Evolutionary conservation across 2,888 invertebrate species (phyloP), one percentile per base, ranked within the genome.

Genomic region (Torymus auratus): DNA sequence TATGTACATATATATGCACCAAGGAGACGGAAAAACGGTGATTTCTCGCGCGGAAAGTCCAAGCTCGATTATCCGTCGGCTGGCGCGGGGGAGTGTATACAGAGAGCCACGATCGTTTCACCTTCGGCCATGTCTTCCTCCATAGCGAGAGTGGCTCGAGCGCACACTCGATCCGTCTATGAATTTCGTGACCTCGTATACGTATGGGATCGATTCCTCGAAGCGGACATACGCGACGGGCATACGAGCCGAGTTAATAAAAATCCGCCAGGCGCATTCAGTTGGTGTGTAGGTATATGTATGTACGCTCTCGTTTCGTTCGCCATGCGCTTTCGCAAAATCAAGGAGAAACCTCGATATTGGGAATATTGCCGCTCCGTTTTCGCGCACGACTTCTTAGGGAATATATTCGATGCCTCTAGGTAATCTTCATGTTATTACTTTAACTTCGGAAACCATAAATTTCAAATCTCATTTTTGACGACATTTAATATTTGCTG

Each of bases 171-270:
- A 68, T 53, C 61, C 72, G 74, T 82, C 84, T 83, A 84, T 81
- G 83, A 85, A 84, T 84, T 84, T 85, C 82, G 82, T 84, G 84
- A 84, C 85, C 85, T 85, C 85, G 83, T 80, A 82, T 82, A 82
- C 68, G 73, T 64, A 41, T 55, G 14, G 64, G 69, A 84, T 83
- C 83, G 84, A 84, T 85, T 85, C 83, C 81, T 68, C 84, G 83
- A 84, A 86, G 83, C 65, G 77, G 67, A 77, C 65, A 68, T 56
- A 73, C 82, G 82, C 75, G 69, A 7, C n/a, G 17, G 56, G 82
- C 71, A 82, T 82, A 67, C 78, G 70, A 60, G 76, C 67, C 15
- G 74, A 83, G 75, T 71, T 83, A 79, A 79, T 83, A 81, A 81
- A 82, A 83, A 76, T 75, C 71, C 68, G 61, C 2, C 62, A 17